Conservation (phyloP, 2,113 vertebrate genomes). For the zebrafish (Danio rerio) region GRCz12tu NC_133178.1:65862001-65862500, state of each 20-base stretch:
- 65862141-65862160: not conserved
- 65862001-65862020: not conserved
- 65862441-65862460: not conserved
- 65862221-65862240: not conserved
- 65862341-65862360: not conserved
- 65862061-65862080: slow-evolving; percentile 55
- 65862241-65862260: slow-evolving; percentile 29
- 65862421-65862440: too few species aligned
- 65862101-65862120: slow-evolving; percentile 11
- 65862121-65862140: too few species aligned
- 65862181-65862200: too few species aligned
- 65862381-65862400: accelerated
- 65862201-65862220: too few species aligned
- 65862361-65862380: not conserved
- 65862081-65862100: slow-evolving; percentile 55
- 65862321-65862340: not conserved
- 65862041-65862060: not conserved
- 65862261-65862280: slow-evolving; percentile 7
- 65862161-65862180: not conserved
- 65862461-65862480: slow-evolving; percentile 18
- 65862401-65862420: not conserved
- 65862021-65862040: not conserved
- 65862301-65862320: slow-evolving; percentile 1
- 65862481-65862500: slow-evolving; percentile 41
- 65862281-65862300: slow-evolving; percentile 18